Conservation (phyloP, 2,113 vertebrate species). For the Lota lota region DNA sequence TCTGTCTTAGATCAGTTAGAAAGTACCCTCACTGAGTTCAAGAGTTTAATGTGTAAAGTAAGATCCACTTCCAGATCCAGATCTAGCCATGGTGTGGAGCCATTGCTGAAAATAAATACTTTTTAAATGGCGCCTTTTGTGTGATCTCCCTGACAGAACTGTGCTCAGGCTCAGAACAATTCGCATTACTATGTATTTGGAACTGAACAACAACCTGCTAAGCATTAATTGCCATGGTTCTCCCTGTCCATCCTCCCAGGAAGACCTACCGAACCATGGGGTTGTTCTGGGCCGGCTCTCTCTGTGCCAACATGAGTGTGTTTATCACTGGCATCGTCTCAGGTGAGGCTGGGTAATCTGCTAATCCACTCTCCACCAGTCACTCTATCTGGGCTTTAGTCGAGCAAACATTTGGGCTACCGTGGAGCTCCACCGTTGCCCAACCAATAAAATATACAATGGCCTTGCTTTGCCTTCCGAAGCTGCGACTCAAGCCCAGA, state of each 20-base stretch:
- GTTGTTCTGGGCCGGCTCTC: slow-evolving; percentile 90
- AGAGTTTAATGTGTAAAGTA: slow-evolving; percentile 24
- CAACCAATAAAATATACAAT: slow-evolving; percentile 33
- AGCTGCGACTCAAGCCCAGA: slow-evolving; percentile 46
- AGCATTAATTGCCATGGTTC: too few species aligned
- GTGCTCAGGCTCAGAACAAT: too few species aligned
- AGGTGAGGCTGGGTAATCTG: slow-evolving; percentile 68
- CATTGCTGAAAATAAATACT: too few species aligned
- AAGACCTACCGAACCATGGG: slow-evolving; percentile 81
- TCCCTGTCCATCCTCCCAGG: slow-evolving; percentile 52
- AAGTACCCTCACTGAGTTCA: slow-evolving; percentile 32
- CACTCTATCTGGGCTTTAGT: slow-evolving; percentile 44
- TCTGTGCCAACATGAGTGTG: slow-evolving; percentile 82
- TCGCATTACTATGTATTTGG: too few species aligned
- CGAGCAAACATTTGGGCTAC: slow-evolving; percentile 57
- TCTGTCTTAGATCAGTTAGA: slow-evolving; percentile 25
- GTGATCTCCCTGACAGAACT: too few species aligned
- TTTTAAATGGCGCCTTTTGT: too few species aligned
- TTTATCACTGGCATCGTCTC: slow-evolving; percentile 83
- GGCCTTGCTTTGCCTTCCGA: slow-evolving; percentile 11
- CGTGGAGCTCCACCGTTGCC: slow-evolving; percentile 46
- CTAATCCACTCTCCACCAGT: slow-evolving; percentile 6
- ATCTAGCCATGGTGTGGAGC: background rate
- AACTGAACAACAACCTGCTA: too few species aligned
- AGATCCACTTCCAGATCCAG: background rate